A percentile compares a stretch with the other conserved stretches of the same genome.
These are phyloP conservation scores for Drosophila neutralis DNA, from an alignment of 2,888 invertebrate genomes.

Conservation along the genomic window DNA sequence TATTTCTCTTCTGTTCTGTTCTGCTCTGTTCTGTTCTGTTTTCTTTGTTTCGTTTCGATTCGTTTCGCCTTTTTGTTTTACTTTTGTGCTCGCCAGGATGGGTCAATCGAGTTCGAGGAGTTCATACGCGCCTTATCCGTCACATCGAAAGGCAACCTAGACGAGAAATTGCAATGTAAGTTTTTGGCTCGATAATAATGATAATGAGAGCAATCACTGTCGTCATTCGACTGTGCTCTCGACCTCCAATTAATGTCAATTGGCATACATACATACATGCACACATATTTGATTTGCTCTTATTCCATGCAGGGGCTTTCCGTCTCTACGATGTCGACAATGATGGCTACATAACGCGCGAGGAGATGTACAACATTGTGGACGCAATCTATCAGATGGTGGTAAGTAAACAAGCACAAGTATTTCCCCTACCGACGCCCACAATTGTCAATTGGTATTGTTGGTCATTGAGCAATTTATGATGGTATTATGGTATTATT, in stretches of 20 bases:
- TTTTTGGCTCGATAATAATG: slow-evolving; percentile 69
- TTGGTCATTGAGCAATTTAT: slow-evolving; percentile 12
- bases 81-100: slow-evolving; percentile 89
- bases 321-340: slow-evolving; percentile 97
- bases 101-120: slow-evolving; percentile 99
- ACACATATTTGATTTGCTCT: slow-evolving; percentile 15
- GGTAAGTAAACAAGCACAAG: slow-evolving; percentile 88
- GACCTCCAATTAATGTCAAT: slow-evolving; percentile 45
- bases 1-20: background rate
- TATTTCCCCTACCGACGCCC: background rate
- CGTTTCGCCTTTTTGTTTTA: slow-evolving; percentile 28
- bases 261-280: slow-evolving; percentile 16
- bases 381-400: slow-evolving; percentile 99
- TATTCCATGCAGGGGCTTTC: slow-evolving; percentile 92
- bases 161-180: slow-evolving; percentile 99
- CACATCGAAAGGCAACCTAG: slow-evolving; percentile 98
- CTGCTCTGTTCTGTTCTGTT: slow-evolving; percentile 34
- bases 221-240: slow-evolving; percentile 1
- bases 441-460: background rate
- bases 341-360: slow-evolving; percentile 97
- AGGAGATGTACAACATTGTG: slow-evolving; percentile 98
- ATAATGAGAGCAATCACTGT: slow-evolving; percentile 33
- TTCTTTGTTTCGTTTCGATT: slow-evolving; percentile 7
- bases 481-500: slow-evolving; percentile 21
- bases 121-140: slow-evolving; percentile 99